Base-by-base conservation (phyloP, 1,140 invertebrate species). In the Cardiocondyla obscurior region DNA sequence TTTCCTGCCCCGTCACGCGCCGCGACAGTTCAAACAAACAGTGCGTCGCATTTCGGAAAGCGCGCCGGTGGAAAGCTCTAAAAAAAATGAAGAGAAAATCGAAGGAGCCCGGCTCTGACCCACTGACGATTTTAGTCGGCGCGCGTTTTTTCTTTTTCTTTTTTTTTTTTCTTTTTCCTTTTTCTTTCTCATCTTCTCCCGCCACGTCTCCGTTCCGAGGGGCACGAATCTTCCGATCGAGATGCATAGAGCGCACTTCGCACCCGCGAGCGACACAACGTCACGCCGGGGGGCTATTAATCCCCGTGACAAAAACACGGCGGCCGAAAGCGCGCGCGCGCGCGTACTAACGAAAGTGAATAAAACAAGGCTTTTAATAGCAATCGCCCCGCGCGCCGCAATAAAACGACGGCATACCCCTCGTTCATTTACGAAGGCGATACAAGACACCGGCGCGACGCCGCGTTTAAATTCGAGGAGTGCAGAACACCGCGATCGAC, bases 1-100 rank as follows among this genome's bases (percentile, higher is more conserved):
- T 89, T 92, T 91, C 90, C 90, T 89, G 89, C 81, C 85, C 39
- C 82, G 86, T 91, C 88, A 90, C 81, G 85, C 65, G 36, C 67
- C 57, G 77, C 62, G 92, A 94, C 92, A 92, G 90, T 73, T 89
- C 88, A 93, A 94, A 94, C 88, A 94, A 94, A 93, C 92, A 88
- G 25, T 44, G 82, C 67, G 89, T 93, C 93, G 87, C 70, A n/a
- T 55, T 30, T 51, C 70, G 64, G 74, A 55, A 86, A 73, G 69
- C 69, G 65, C 39, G 49, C 65, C 30, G 58, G 44, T 53, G 53
- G 39, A 81, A 73, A 73, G 77, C 69, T 33, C 22, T 25, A 73
- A 79, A 76, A 79, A 74, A 82, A 82, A 36, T 36, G 36, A 82
- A 25, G 53, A 53, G 62, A 67, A 58, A 53, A 76, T 62, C 6